Conservation (phyloP, 2,797 vertebrate genomes). For the Columba guinea region DNA sequence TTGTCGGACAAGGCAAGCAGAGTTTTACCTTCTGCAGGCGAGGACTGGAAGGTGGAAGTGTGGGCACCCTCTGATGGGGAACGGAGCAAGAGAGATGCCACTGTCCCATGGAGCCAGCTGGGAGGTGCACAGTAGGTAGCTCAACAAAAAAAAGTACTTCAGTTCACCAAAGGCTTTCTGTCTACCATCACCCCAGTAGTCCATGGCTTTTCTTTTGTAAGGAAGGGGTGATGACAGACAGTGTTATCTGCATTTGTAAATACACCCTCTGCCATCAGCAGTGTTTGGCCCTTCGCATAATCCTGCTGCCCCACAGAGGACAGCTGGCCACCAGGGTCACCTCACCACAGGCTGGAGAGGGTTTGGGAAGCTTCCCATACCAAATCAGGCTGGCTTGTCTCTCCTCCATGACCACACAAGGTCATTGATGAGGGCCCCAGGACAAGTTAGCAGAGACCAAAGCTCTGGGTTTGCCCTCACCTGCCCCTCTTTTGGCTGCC, state of each 20-base stretch:
- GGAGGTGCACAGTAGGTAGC: not conserved
- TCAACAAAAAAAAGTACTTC: not conserved
- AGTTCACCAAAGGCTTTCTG: not conserved
- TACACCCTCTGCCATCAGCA: not conserved
- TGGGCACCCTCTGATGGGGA: fast-evolving
- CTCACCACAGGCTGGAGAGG: fast-evolving
- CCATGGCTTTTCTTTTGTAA: fast-evolving
- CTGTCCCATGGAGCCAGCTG: not conserved
- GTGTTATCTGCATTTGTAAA: not conserved
- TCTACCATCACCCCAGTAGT: not conserved
- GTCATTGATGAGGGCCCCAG: fast-evolving
- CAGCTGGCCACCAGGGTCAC: not conserved
- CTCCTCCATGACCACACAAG: not conserved
- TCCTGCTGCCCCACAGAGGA: not conserved
- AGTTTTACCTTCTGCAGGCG: not conserved
- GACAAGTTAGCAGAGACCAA: not conserved
- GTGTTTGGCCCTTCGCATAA: fast-evolving
- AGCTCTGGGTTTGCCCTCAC: not conserved
- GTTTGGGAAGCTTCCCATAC: not conserved
- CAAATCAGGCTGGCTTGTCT: not conserved
- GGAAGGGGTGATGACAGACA: not conserved
- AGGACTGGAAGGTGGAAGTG: not conserved
- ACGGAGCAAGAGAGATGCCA: fast-evolving
- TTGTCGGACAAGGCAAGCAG: not conserved
- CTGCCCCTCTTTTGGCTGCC: not conserved